Evolutionary conservation across 2,888 invertebrate species (phyloP).

Genomic region (Andrena minutula): DNA sequence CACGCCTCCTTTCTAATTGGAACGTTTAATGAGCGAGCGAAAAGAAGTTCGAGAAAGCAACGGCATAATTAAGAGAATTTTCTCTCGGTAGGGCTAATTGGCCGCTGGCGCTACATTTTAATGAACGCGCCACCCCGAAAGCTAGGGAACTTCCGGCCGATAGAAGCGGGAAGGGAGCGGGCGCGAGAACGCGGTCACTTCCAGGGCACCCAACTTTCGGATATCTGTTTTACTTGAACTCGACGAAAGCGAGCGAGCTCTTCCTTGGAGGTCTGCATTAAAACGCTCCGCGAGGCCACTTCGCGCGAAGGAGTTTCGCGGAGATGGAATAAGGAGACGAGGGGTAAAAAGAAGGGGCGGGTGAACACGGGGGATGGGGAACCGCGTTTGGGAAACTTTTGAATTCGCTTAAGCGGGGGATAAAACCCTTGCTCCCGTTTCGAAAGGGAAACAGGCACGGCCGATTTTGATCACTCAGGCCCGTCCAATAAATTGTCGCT

Average conservation of each 20-base stretch:
- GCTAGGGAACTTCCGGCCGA: constrained; percentile 22
- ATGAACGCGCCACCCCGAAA: constrained; percentile 28
- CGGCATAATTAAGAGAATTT: constrained; percentile 54
- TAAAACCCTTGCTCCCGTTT: constrained; percentile 18
- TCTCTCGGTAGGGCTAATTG: constrained; percentile 42
- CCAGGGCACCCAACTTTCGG: constrained; percentile 17
- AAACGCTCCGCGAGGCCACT: neutral
- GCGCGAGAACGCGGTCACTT: too few species aligned
- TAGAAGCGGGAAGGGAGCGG: neutral
- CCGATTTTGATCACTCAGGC: neutral
- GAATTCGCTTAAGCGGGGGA: neutral
- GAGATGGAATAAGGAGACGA: neutral
- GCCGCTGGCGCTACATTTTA: constrained; percentile 43
- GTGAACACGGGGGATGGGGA: too few species aligned
- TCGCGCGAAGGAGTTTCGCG: neutral
- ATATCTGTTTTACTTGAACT: constrained; percentile 8
- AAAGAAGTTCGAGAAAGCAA: constrained; percentile 42
- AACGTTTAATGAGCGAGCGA: constrained; percentile 40
- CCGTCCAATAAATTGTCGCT: constrained; percentile 15
- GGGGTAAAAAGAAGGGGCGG: neutral
- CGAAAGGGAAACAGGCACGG: neutral
- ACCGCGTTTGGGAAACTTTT: constrained; percentile 5
- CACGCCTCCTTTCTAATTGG: constrained; percentile 35
- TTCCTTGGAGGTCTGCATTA: neutral
- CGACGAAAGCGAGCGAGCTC: neutral